Conservation (phyloP, 2,797 vertebrate species). For the Microctenopoma stevenorrisi region DNA sequence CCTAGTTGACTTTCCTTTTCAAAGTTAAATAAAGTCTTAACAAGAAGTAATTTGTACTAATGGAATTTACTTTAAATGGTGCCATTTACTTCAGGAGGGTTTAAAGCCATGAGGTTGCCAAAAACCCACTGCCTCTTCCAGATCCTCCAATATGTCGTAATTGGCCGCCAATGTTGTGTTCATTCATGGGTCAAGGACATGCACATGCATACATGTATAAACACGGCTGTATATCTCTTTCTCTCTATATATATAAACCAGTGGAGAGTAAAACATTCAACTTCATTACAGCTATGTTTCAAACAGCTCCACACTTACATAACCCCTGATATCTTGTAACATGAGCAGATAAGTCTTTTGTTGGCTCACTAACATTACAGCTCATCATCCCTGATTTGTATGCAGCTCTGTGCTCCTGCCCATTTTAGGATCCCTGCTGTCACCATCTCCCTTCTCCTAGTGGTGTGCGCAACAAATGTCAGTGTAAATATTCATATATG, state of each 20-base stretch:
- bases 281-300: slow-evolving; percentile 1
- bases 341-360: slow-evolving; percentile 21
- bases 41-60: slow-evolving; percentile 15
- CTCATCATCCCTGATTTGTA: slow-evolving; percentile 58
- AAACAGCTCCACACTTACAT: slow-evolving; percentile 2
- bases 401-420: slow-evolving; percentile 27
- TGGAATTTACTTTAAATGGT: slow-evolving; percentile 54
- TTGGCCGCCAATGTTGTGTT: slow-evolving; percentile 17
- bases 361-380: slow-evolving; percentile 30
- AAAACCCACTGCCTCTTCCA: slow-evolving; percentile 9
- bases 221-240: too few relatives aligned
- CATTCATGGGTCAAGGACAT: slow-evolving; percentile 70
- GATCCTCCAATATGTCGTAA: too few relatives aligned
- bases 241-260: too few relatives aligned
- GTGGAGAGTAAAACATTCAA: slow-evolving; percentile 17
- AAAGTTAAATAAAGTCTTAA: too few relatives aligned
- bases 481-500: slow-evolving; percentile 49
- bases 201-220: too few relatives aligned
- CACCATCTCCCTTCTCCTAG: slow-evolving; percentile 15
- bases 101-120: slow-evolving; percentile 24
- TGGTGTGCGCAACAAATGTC: slow-evolving; percentile 40
- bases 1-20: too few relatives aligned
- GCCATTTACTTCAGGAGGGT: slow-evolving; percentile 32
- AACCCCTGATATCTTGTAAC: slow-evolving; percentile 19
- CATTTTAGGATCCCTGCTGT: slow-evolving; percentile 47